A percentile compares a stretch with the other conserved stretches of the same genome.
phyloP scores from a whole-genome alignment of 2,797 vertebrate species.

The Gambusia yucatana region DNA sequence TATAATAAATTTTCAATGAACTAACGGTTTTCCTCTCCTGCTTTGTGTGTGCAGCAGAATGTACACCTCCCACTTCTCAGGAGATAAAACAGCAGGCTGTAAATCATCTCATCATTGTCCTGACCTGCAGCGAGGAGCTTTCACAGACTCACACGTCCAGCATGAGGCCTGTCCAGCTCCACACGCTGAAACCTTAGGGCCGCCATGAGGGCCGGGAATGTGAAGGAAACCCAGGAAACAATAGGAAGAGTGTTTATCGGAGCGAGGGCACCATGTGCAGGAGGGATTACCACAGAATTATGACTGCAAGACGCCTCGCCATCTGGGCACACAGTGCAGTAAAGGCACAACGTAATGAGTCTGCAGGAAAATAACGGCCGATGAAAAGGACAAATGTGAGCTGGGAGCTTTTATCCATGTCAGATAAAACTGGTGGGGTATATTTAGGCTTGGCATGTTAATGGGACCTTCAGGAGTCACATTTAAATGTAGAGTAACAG shows the following conservation, averaged over 20 bases:
- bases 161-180: slow-evolving; percentile 29
- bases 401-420: slow-evolving; percentile 32
- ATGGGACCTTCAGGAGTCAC: not conserved
- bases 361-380: slow-evolving; percentile 49
- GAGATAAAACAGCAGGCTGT: slow-evolving; percentile 6
- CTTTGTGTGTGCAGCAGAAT: not conserved
- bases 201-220: slow-evolving; percentile 16
- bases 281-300: slow-evolving; percentile 76
- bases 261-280: slow-evolving; percentile 76
- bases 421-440: slow-evolving; percentile 44
- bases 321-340: slow-evolving; percentile 72
- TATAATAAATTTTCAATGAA: not conserved
- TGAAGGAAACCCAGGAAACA: slow-evolving; percentile 62
- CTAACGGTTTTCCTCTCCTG: not conserved
- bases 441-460: not conserved
- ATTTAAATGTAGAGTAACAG: not conserved
- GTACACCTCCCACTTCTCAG: not conserved
- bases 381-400: slow-evolving; percentile 42
- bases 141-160: slow-evolving; percentile 31
- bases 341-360: slow-evolving; percentile 63
- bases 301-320: slow-evolving; percentile 71
- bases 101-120: slow-evolving; percentile 12
- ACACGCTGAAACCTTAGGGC: slow-evolving; percentile 2
- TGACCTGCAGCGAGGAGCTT: slow-evolving; percentile 26
- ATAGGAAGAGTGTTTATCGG: slow-evolving; percentile 71